Base-by-base conservation (phyloP, 2,113 vertebrate species). In the Bujurquina vittata region DNA sequence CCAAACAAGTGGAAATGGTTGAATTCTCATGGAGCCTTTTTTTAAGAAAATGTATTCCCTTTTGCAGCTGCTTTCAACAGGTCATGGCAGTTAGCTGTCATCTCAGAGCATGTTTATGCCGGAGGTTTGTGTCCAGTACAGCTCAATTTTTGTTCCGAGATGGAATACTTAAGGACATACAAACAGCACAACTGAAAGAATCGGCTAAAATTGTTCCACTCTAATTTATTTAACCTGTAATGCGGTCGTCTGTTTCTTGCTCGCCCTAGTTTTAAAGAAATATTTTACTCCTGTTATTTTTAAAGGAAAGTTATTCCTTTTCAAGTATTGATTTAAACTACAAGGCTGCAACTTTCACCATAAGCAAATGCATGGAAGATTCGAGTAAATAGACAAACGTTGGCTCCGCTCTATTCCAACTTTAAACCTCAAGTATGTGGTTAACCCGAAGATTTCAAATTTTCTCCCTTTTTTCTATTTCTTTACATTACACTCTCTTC, bases 41-140 rank as follows among this genome's bases (percentile, higher is more conserved):
- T 54, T 49, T 43, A 20, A 20, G 15, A 52, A 52, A 52, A 8
- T 54, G 6, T 33, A 31, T 54, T 31, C 46, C 46, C 26, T 54
- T 54, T 54, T 72, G 10, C 26, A 72, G n/a, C 17, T 54, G 20
- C 67, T 72, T 72, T 46, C 67, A 33, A 9, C 46, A 54, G 46
- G 0, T 72, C 4, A 12, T 49, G 26, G 67, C 67, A 52, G 23
- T 10, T 72, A 46, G 26, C 65, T 72, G 26, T 52, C 65, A 72
- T 72, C 67, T 26, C 67, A 72, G 67, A 54, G 7, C 26, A 31
- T 72, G 67, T 52, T 72, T 72, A 54, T 33, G 67, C 67, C 67
- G 12, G 10, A 54, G 67, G 46, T 72, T 72, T 54, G 23, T 54
- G 46, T 54, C 67, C 18, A 54, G 46, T 54, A 17, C 67, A 54